Conservation (phyloP, 2,113 vertebrate species). For the Tetrax tetrax region DNA sequence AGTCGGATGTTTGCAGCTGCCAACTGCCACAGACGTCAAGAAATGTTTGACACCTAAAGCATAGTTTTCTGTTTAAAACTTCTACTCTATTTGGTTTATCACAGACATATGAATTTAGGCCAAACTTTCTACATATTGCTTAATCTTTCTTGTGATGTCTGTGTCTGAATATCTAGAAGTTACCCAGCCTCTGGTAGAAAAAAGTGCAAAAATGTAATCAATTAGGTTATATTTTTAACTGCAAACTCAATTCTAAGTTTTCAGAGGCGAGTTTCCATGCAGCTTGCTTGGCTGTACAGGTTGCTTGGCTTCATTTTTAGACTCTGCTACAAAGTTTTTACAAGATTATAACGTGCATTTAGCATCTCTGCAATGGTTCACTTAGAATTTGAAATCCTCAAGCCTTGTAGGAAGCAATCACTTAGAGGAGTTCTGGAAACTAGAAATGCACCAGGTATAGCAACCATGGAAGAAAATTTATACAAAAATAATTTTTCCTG, state of each 20-base stretch:
- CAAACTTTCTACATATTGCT: neutral
- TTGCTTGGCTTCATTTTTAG: neutral
- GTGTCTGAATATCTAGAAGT: neutral
- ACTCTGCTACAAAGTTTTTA: neutral
- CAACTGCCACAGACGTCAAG: conserved; percentile 88
- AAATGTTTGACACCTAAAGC: conserved; percentile 60
- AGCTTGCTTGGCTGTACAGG: neutral
- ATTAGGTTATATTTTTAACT: neutral
- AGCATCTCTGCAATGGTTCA: neutral
- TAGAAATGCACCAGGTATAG: neutral
- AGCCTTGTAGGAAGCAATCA: conserved; percentile 3
- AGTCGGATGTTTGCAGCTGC: conserved; percentile 99
- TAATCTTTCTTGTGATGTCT: neutral
- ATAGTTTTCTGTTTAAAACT: conserved; percentile 32
- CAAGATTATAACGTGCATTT: neutral
- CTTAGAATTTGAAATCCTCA: neutral
- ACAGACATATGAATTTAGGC: neutral
- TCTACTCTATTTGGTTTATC: conserved; percentile 11
- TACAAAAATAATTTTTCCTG: neutral
- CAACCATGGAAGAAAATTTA: neutral
- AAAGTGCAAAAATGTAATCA: neutral
- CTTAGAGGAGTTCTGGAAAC: neutral
- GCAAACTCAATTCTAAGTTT: neutral
- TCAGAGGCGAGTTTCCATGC: neutral
- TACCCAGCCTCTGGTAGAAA: neutral